Base-by-base conservation (phyloP, 2,113 vertebrate genomes). In the Cebus imitator region DNA sequence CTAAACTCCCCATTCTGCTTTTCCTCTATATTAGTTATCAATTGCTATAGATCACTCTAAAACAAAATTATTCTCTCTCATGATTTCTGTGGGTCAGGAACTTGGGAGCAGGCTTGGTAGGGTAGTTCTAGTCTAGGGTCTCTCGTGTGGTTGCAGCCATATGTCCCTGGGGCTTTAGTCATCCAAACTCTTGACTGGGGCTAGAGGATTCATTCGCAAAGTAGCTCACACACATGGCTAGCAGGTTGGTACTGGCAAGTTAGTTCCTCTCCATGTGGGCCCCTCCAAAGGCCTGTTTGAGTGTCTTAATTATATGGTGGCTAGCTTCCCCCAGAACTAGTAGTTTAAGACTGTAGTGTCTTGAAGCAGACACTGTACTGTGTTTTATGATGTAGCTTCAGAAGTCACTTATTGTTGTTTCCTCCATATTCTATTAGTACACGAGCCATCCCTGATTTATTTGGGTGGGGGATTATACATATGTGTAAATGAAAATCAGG, bases 351-450 rank as follows among this genome's bases (percentile, higher is more conserved):
- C 16, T 68, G 20, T 21, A 84, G 25, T 40, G 16, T 40, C 70
- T 89, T 73, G 8, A 93, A 87, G n/a, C 64, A 95, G 87, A 91
- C 93, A 76, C 23, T 64, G 9, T 37, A 82, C 50, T 87, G n/a
- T 23, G 55, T 73, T 78, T 79, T 90, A 25, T 97, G 52, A 75
- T 40, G 0, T 3, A 81, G 25, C 18, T 37, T 90, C 45, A 32
- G 57, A 88, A 52, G 50, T 94, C 50, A 91, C 40, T n/a, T 50
- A 32, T 66, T 91, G 37, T 75, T 92, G 55, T 23, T 89, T 80
- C 45, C 5, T 6, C 32, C 25, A 13, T 86, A 80, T 94, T 81
- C 83, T 87, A 0, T 83, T 83, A 52, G 23, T 95, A 76, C 25
- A 21, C 2, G 70, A 11, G 13, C 37, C 81, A 79, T 87, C 79